Evolutionary conservation across 2,888 invertebrate species (phyloP).

Genomic region (Drosophila suboccidentalis): DNA sequence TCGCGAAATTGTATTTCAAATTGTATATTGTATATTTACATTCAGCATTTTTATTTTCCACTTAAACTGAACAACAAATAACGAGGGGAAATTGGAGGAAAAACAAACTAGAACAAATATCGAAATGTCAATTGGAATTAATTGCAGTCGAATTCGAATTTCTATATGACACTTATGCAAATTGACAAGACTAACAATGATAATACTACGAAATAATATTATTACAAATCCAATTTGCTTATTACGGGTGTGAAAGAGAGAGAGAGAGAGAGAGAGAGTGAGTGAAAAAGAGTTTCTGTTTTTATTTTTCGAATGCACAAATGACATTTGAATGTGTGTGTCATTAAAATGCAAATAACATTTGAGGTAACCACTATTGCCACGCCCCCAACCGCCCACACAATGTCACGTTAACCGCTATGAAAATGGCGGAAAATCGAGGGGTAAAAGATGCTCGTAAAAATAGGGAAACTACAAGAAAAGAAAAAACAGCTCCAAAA

Average conservation of each 20-base stretch:
- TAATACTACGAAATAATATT: not conserved
- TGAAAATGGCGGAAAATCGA: not conserved
- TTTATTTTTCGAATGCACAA: not conserved
- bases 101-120: not conserved
- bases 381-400: not conserved
- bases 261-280: not conserved
- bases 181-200: constrained; percentile 3
- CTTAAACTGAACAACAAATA: not conserved
- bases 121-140: constrained; percentile 19
- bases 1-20: not conserved
- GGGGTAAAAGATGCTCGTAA: constrained; percentile 7
- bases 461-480: constrained; percentile 11
- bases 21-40: not conserved
- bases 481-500: constrained; percentile 18
- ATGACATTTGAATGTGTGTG: constrained; percentile 24
- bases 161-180: not conserved
- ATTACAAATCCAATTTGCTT: constrained; percentile 9
- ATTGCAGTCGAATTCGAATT: not conserved
- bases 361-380: constrained; percentile 12
- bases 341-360: constrained; percentile 68
- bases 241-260: not conserved
- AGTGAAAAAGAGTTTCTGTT: not conserved
- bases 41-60: not conserved
- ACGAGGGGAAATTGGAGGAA: not conserved
- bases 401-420: constrained; percentile 37